Evolutionary conservation across 1,140 invertebrate species (phyloP), one percentile per base, ranked within the genome.

Genomic region (Drosophila suzukii): DNA sequence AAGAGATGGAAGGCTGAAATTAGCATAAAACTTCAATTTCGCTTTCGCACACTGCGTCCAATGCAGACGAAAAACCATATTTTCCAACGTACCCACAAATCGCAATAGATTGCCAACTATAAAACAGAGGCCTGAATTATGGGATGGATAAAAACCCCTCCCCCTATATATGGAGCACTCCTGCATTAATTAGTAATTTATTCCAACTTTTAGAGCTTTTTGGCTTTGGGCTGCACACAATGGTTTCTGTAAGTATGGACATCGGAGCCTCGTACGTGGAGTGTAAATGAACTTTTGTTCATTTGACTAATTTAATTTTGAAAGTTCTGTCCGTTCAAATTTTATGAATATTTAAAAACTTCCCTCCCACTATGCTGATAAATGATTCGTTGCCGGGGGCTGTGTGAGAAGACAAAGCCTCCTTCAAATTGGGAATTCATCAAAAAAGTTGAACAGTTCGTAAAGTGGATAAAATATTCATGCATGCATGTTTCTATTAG

Each of bases 11-110:
- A 17, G 32, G 24, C 54, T 46, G 50, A 79, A 86, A 86, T 88
- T 88, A 88, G 83, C 83, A 88, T 88, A 88, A 88, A 89, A 88
- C 83, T 89, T 89, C 84, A 86, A 88, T 88, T 89, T 83, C 60
- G 62, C 71, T 58, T 65, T 73, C 50, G 55, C 68, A 88, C 63
- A 88, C 58, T 67, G 81, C 66, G 79, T 44, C 41, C 67, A 54
- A 43, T 67, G 71, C 71, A 71, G 66, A 60, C 50, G 49, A 6
- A 61, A 59, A 75, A 65, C 61, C 79, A 77, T 78, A 82, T 83
- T 82, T 82, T 71, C 58, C 74, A 73, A 30, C 46, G 20, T 63
- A 43, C 62, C 78, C 50, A 68, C 79, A 75, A 88, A 82, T 82
- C 76, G 84, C 83, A 83, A 88, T 88, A 77, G 82, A 85, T 85